Evolutionary conservation across 2,888 invertebrate species (phyloP).

Genomic region (Lordiphosa andalusiaca): DNA sequence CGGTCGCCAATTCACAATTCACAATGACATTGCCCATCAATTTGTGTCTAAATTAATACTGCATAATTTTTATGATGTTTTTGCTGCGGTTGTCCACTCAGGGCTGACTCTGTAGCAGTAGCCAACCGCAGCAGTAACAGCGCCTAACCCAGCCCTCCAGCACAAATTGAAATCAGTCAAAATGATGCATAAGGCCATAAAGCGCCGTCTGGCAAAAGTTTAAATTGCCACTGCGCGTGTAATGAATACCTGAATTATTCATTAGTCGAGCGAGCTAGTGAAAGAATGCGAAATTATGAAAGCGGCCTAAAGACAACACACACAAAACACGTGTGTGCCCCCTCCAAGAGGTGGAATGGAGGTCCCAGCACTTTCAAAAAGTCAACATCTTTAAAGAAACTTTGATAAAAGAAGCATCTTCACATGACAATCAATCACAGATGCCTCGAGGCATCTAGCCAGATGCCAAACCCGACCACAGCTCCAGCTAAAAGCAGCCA

Average conservation of each 20-base stretch:
- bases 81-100: constrained; percentile 34
- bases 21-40: constrained; percentile 35
- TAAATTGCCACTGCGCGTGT: constrained; percentile 43
- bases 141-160: constrained; percentile 25
- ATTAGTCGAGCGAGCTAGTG: constrained; percentile 33
- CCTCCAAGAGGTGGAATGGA: neutral
- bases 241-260: constrained; percentile 68
- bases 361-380: neutral
- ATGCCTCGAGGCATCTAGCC: constrained; percentile 30
- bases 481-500: constrained; percentile 50
- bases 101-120: constrained; percentile 12
- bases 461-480: constrained; percentile 12
- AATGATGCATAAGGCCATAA: constrained; percentile 27
- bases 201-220: constrained; percentile 4
- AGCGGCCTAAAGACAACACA: constrained; percentile 15
- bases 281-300: constrained; percentile 25
- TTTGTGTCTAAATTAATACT: constrained; percentile 63
- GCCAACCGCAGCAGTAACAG: constrained; percentile 5
- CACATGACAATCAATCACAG: neutral
- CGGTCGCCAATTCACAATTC: constrained; percentile 38
- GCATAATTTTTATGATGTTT: constrained; percentile 57
- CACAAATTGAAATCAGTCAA: constrained; percentile 57
- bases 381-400: constrained; percentile 1
- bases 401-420: too few relatives aligned
- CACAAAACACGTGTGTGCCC: neutral